phyloP scores from a whole-genome alignment of 2,797 vertebrate genomes.

The Pyrocephalus nanus region DNA sequence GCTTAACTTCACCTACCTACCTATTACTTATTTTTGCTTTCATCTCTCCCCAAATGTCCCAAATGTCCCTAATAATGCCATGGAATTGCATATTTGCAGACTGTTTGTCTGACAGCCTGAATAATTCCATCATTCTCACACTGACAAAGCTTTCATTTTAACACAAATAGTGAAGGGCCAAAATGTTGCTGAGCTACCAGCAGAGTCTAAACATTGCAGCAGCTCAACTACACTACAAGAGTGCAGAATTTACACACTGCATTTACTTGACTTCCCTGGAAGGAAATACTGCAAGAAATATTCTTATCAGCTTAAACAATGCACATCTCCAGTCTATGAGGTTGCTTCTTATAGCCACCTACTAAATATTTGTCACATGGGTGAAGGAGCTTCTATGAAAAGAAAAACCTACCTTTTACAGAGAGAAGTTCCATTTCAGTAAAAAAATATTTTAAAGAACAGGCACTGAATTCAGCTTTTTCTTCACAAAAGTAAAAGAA shows the following conservation, averaged over 20 bases:
- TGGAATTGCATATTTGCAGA: background rate
- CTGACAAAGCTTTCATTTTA: background rate
- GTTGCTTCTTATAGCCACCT: background rate
- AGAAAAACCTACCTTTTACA: constrained; percentile 65
- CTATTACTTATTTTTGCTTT: background rate
- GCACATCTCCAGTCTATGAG: background rate
- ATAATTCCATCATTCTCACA: background rate
- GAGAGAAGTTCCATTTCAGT: constrained; percentile 66
- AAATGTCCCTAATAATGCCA: background rate
- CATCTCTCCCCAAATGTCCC: background rate
- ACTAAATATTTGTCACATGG: background rate
- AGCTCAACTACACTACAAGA: background rate
- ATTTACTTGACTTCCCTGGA: background rate
- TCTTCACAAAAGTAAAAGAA: background rate
- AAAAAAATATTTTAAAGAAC: background rate
- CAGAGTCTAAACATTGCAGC: background rate
- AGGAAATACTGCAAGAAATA: background rate
- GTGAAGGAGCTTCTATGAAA: background rate
- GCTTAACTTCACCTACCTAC: background rate
- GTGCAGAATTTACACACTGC: background rate
- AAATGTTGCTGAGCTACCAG: background rate
- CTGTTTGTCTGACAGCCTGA: background rate
- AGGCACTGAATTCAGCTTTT: background rate
- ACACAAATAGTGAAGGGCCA: background rate
- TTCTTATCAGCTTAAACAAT: background rate